phyloP scores from a whole-genome alignment of 2,113 vertebrate species.

The Zootoca vivipara region DNA sequence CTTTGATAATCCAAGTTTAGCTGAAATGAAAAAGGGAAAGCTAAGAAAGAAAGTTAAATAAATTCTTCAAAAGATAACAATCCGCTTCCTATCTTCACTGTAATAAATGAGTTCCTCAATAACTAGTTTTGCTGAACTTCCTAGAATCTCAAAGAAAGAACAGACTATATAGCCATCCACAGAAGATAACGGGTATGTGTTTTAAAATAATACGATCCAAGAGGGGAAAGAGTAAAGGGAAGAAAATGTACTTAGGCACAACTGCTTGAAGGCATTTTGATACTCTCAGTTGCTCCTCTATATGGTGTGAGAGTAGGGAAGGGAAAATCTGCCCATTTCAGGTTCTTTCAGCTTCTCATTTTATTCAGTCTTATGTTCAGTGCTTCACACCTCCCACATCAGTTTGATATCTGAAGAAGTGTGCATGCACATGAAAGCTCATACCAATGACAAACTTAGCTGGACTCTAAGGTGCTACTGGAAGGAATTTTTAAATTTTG shows the following conservation, averaged over 20 bases:
- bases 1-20: not conserved
- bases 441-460: too few species aligned
- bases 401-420: too few species aligned
- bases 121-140: not conserved
- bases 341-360: too few species aligned
- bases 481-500: too few species aligned
- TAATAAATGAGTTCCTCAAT: constrained; percentile 13
- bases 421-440: too few species aligned
- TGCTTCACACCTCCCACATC: too few species aligned
- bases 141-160: not conserved
- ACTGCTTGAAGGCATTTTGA: not conserved
- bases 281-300: not conserved
- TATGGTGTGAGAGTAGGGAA: too few species aligned
- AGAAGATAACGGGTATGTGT: not conserved
- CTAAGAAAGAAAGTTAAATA: not conserved
- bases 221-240: not conserved
- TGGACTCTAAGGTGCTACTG: too few species aligned
- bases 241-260: not conserved
- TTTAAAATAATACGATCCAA: not conserved
- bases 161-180: not conserved
- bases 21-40: not conserved
- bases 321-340: too few species aligned
- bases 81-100: not conserved
- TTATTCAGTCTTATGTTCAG: too few species aligned
- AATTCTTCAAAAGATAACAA: not conserved